Evolutionary conservation across 2,797 vertebrate genomes (phyloP), one percentile per base, ranked within the genome.

Genomic region (Micropoecilia bifurca): DNA sequence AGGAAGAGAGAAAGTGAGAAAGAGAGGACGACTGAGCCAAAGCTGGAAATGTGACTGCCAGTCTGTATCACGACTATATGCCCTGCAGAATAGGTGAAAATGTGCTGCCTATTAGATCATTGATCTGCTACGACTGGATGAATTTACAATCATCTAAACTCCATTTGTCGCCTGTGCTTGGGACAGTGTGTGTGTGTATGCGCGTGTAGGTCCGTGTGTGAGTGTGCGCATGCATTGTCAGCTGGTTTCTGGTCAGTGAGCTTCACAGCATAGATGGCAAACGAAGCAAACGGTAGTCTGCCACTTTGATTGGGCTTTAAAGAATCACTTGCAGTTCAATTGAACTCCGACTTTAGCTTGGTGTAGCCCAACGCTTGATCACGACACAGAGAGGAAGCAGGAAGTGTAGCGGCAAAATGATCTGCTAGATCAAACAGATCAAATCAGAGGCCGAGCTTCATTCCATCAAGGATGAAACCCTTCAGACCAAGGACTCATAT

Each of bases 11-110:
- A 79, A 68, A 66, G 75, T 14, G 71, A 82, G 77, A 79, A 72
- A 66, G 78, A 73, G 80, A 83, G 72, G 82, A 75, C 86, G 81
- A 79, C 61, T 20, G 75, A 83, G 85, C 80, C 82, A 90, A 69
- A 90, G 85, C 33, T 83, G 81, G 77, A 87, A 79, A 85, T 87
- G 78, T 86, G 87, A 87, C 83, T 85, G 84, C 76, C 79, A 75
- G 83, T 77, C 81, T 75, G 73, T n/a, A 87, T 89, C 85, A 92
- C 76, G 79, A 90, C 89, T 88, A 77, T 75, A 84, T 76, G 76
- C 76, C 81, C 80, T 79, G 81, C 80, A 85, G 78, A 80, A 77
- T 43, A 61, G 53, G 57, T 75, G 73, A 61, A 86, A 82, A 81
- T 77, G 80, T 55, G 73, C 61, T 82, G 76, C 48, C 48, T 83